Evolutionary conservation across 53 echinoderm and acorn worm species (phyloP).

Genomic region (Zoroaster sp.): DNA sequence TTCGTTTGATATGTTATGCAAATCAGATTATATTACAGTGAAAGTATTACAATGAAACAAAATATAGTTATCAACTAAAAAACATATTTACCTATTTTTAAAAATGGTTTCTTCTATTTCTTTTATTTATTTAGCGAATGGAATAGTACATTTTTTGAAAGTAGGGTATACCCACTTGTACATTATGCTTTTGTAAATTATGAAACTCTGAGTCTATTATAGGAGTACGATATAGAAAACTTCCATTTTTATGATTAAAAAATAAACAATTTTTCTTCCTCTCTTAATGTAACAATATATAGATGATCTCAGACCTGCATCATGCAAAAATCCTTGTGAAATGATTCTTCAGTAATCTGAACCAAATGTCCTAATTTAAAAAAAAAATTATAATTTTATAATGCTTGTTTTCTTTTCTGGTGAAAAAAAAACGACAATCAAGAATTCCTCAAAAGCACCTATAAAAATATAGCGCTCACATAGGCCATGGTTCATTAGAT

Average conservation of each 20-base stretch:
- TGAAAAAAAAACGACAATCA: too few species aligned
- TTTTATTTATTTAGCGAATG: constrained; percentile 38
- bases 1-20: not conserved
- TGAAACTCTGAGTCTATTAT: constrained; percentile 10
- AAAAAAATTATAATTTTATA: too few species aligned
- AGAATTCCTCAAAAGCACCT: not conserved
- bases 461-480: too few species aligned
- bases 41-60: not conserved
- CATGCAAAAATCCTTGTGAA: not conserved
- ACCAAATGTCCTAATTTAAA: not conserved
- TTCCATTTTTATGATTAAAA: constrained; percentile 28
- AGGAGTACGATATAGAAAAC: not conserved
- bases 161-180: not conserved
- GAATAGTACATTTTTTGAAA: not conserved
- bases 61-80: not conserved
- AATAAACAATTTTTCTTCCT: not conserved
- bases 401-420: too few species aligned
- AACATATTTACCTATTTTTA: not conserved
- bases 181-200: constrained; percentile 33
- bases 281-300: constrained; percentile 8
- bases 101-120: constrained; percentile 29
- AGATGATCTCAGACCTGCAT: not conserved
- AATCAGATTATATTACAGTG: not conserved
- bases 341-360: not conserved
- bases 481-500: too few species aligned